These are phyloP conservation scores for Actinostola sp. DNA, from an alignment of 92 coral and sea anemone species.

Conservation along the genomic window DNA sequence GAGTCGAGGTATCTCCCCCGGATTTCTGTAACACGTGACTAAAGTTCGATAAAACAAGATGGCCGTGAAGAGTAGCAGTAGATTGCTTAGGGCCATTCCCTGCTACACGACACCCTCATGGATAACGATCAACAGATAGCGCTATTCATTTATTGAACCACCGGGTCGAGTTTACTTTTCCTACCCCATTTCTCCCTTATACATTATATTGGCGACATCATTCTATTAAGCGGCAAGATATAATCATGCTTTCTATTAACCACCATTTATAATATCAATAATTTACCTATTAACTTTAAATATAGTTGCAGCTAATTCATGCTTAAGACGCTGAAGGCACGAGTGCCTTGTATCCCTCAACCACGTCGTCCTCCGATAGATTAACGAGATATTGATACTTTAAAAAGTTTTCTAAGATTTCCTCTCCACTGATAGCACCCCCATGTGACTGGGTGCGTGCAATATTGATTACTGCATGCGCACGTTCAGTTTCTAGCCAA, in stretches of 20 bases:
- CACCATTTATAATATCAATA: background rate
- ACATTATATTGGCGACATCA: background rate
- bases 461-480: constrained; percentile 74
- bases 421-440: constrained; percentile 51
- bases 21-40: constrained; percentile 70
- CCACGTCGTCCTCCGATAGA: constrained; percentile 46
- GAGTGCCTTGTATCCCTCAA: constrained; percentile 52
- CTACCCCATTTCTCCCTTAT: background rate
- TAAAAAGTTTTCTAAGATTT: constrained; percentile 71
- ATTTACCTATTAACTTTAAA: background rate
- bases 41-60: constrained; percentile 70
- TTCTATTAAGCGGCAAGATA: background rate
- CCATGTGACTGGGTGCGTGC: constrained; percentile 73
- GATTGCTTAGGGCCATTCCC: constrained; percentile 57
- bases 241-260: background rate
- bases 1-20: constrained; percentile 40
- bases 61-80: constrained; percentile 61
- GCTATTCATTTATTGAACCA: background rate
- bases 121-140: no score
- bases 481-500: constrained; percentile 89
- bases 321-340: constrained; percentile 1
- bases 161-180: background rate
- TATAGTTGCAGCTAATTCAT: constrained; percentile 6
- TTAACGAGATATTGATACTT: constrained; percentile 81
- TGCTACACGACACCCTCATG: constrained; percentile 67